Percentiles rank a stretch among this genome's conserved stretches.
These are phyloP conservation scores for Lycodopsis pacificus DNA, from an alignment of 2,797 vertebrate species.

Conservation along the genomic window DNA sequence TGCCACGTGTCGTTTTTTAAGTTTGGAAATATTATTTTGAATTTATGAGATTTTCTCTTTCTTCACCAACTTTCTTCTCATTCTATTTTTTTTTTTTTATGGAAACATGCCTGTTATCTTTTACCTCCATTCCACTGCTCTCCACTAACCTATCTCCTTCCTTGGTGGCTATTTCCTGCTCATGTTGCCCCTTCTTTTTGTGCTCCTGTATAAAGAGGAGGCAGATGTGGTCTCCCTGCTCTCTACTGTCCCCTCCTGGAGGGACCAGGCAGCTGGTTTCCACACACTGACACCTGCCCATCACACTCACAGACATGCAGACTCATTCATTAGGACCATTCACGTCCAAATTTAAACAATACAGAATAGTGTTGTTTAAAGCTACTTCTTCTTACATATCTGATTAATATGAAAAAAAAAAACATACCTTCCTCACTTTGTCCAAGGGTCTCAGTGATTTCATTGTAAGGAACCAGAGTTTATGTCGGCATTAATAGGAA, in stretches of 20 bases:
- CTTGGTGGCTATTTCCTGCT: conserved; percentile 14
- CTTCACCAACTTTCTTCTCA: background rate
- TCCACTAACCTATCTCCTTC: background rate
- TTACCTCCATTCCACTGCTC: background rate
- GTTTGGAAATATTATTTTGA: conserved; percentile 26
- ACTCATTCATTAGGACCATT: conserved; percentile 5
- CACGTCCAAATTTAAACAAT: conserved; percentile 2
- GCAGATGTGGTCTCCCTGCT: conserved; percentile 58
- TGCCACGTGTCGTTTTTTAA: conserved; percentile 23
- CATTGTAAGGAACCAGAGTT: conserved; percentile 23
- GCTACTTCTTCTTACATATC: conserved; percentile 18
- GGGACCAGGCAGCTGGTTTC: conserved; percentile 55
- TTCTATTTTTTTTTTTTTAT: background rate
- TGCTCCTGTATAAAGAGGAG: conserved; percentile 34
- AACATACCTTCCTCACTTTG: conserved; percentile 21
- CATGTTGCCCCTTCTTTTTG: conserved; percentile 2
- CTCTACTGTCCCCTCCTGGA: conserved; percentile 81
- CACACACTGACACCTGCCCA: conserved; percentile 60
- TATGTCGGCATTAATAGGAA: conserved; percentile 45
- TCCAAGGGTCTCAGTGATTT: conserved; percentile 32
- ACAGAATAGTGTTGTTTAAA: conserved; percentile 3
- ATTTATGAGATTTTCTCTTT: conserved; percentile 21
- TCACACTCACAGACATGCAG: conserved; percentile 43
- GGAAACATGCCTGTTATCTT: background rate
- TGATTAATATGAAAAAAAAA: conserved; percentile 19